Evolutionary conservation across 2,113 vertebrate species (phyloP).

Genomic region (Eulemur macaco): DNA sequence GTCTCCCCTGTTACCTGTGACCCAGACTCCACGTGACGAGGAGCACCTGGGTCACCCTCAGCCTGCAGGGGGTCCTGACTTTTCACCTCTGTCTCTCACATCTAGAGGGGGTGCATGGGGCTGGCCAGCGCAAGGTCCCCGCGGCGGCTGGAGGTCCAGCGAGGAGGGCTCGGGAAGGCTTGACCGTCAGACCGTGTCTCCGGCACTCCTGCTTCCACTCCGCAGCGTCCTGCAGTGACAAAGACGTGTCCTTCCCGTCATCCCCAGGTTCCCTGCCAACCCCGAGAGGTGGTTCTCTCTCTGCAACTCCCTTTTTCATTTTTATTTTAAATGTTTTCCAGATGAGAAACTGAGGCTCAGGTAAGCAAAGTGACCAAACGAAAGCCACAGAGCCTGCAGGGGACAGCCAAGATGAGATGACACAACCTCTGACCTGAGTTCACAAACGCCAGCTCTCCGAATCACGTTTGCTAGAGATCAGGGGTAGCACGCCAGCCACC

Average conservation of each 20-base stretch:
- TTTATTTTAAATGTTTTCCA: not conserved
- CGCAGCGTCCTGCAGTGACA: accelerated
- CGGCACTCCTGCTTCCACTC: accelerated
- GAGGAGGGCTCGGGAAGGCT: accelerated
- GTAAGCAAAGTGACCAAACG: not conserved
- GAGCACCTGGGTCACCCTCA: no score
- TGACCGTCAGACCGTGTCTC: accelerated
- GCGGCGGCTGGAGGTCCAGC: accelerated
- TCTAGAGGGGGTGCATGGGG: not conserved
- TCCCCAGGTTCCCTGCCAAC: not conserved
- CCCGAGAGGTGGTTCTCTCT: no score
- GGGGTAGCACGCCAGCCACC: accelerated
- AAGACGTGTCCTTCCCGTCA: not conserved
- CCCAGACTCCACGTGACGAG: not conserved
- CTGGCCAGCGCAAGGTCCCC: not conserved
- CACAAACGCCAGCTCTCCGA: accelerated
- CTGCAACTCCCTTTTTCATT: not conserved
- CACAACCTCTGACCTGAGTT: accelerated
- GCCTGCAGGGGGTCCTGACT: not conserved
- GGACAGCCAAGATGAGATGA: accelerated
- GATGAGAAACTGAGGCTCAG: not conserved
- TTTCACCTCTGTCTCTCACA: not conserved
- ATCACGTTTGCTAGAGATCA: accelerated
- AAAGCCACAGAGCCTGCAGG: not conserved
- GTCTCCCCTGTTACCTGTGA: not conserved